phyloP scores from a whole-genome alignment of 2,113 vertebrate species.

The Cochlearius cochlearius region DNA sequence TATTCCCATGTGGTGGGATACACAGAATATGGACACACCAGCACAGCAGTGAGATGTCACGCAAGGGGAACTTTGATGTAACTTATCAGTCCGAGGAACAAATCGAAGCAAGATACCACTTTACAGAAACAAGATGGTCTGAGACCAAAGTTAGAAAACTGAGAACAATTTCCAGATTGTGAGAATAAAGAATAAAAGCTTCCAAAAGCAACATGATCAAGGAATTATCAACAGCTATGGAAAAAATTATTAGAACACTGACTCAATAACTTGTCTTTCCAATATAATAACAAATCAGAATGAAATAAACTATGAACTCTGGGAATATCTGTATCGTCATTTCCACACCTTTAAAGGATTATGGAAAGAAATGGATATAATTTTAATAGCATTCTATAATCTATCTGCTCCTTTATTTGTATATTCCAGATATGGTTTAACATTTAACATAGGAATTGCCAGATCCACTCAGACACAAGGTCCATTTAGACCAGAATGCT shows the following conservation, averaged over 20 bases:
- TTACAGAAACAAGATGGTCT: not conserved
- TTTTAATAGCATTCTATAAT: not conserved
- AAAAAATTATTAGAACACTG: not conserved
- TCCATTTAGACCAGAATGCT: not conserved
- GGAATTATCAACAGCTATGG: not conserved
- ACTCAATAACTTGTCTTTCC: not conserved
- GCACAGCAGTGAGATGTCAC: not conserved
- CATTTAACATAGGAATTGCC: not conserved
- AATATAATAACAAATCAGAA: not conserved
- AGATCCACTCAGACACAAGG: not conserved
- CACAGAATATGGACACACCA: not conserved
- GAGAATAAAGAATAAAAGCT: not conserved
- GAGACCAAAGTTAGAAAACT: not conserved
- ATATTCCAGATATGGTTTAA: not conserved
- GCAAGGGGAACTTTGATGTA: rapidly evolving
- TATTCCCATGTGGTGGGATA: not conserved
- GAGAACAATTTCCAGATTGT: not conserved
- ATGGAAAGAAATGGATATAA: not conserved
- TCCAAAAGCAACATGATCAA: not conserved
- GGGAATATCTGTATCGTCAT: not conserved
- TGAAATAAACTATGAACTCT: not conserved
- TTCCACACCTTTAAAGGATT: not conserved
- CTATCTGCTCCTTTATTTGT: not conserved
- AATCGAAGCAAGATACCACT: not conserved
- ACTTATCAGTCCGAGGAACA: not conserved